These are phyloP conservation scores for Rhabdomys pumilio DNA, from an alignment of 2,797 vertebrate genomes.

Conservation along the genomic window DNA sequence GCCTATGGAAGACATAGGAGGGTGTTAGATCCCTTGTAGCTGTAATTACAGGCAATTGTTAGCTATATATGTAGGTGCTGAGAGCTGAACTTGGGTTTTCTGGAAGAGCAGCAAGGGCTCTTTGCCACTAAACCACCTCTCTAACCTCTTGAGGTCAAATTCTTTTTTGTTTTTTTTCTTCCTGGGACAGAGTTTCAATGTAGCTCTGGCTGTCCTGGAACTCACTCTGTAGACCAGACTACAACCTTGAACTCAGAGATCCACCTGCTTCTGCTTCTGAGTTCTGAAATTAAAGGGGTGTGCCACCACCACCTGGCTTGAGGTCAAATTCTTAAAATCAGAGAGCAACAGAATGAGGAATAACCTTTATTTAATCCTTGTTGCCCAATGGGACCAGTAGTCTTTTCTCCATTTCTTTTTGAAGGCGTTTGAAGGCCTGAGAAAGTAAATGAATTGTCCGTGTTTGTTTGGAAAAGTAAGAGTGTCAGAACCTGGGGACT, in stretches of 20 bases:
- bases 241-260: no score
- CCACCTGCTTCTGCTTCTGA: no score
- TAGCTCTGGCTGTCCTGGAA: no score
- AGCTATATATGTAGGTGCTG: neutral
- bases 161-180: neutral
- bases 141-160: neutral
- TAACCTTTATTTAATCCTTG: slow-evolving; percentile 50
- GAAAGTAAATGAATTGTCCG: slow-evolving; percentile 61
- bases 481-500: neutral
- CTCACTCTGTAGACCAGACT: no score
- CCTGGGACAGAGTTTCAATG: no score
- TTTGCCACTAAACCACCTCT: neutral
- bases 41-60: neutral
- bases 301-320: neutral
- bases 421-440: slow-evolving; percentile 35
- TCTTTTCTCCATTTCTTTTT: neutral
- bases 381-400: neutral
- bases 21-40: neutral
- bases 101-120: neutral
- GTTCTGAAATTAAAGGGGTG: no score
- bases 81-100: neutral
- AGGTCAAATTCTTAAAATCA: slow-evolving; percentile 11
- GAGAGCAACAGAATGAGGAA: neutral
- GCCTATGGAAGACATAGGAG: neutral
- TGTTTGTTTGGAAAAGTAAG: slow-evolving; percentile 61